A percentile compares a stretch with the other conserved stretches of the same genome.
These are phyloP conservation scores for Recurvirostra avosetta DNA, from an alignment of 2,113 vertebrate genomes.

Conservation along the genomic window DNA sequence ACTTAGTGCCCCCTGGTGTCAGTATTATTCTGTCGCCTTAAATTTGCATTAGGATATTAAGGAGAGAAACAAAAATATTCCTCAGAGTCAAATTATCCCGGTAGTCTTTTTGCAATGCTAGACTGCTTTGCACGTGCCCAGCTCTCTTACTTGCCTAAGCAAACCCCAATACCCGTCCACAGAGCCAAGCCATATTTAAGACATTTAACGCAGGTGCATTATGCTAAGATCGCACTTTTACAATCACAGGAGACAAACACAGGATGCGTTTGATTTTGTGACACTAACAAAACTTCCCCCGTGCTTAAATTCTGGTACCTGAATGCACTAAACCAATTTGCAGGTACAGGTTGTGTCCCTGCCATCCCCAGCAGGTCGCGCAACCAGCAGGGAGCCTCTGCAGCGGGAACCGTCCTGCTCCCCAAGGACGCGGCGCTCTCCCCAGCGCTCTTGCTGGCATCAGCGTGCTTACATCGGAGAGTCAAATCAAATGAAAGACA, in stretches of 20 bases:
- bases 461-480: background rate
- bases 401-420: background rate
- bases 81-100: background rate
- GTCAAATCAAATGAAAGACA: background rate
- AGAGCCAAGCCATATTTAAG: background rate
- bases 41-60: background rate
- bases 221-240: background rate
- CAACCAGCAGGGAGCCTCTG: background rate
- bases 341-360: background rate
- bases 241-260: background rate
- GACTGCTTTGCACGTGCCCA: background rate
- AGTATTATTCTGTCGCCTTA: background rate
- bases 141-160: background rate
- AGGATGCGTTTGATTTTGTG: background rate
- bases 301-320: background rate
- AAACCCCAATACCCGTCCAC: background rate
- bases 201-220: background rate
- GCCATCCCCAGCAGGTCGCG: background rate
- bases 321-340: background rate
- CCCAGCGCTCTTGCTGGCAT: background rate
- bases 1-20: slow-evolving; percentile 20
- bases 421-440: background rate
- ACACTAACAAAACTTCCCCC: background rate
- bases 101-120: background rate
- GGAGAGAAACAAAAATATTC: background rate